Conservation (phyloP, 1,140 invertebrate species). For the Prorops nasuta region DNA sequence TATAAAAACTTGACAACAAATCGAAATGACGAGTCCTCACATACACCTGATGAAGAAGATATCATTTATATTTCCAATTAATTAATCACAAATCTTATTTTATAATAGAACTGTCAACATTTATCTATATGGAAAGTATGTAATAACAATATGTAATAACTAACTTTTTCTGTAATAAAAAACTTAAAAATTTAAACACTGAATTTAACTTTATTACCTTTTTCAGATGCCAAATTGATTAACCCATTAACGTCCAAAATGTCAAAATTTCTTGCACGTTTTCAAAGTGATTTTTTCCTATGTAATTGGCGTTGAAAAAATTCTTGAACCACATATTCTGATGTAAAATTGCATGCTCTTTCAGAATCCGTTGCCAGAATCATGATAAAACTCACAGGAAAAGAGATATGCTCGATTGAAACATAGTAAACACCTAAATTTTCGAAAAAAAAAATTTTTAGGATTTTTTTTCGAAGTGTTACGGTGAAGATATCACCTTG, state of each 20-base stretch:
- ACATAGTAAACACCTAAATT: too few species aligned
- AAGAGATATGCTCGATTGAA: too few species aligned
- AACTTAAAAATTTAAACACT: constrained; percentile 13
- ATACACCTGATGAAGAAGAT: constrained; percentile 16
- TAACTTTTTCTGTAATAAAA: constrained; percentile 18
- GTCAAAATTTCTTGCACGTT: too few species aligned
- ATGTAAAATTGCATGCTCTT: too few species aligned
- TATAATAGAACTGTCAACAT: constrained; percentile 10
- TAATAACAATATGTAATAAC: constrained; percentile 15
- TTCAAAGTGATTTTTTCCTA: too few species aligned
- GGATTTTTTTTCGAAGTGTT: too few species aligned
- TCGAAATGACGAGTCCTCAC: constrained; percentile 14
- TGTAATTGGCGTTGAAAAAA: too few species aligned
- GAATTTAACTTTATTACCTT: constrained; percentile 12
- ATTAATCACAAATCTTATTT: constrained; percentile 11
- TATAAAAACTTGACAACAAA: constrained; percentile 23
- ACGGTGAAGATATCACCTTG: too few species aligned
- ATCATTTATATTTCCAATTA: constrained; percentile 15
- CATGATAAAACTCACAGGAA: too few species aligned
- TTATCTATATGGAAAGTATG: constrained; percentile 11
- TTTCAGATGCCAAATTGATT: constrained; percentile 11
- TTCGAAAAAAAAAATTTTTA: too few species aligned
- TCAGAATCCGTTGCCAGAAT: too few species aligned
- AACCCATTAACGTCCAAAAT: constrained; percentile 4
- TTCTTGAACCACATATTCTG: too few species aligned